Percentiles rank a stretch among this genome's conserved stretches.
phyloP scores from a whole-genome alignment of 2,113 vertebrate species.

The Tachysurus fulvidraco region DNA sequence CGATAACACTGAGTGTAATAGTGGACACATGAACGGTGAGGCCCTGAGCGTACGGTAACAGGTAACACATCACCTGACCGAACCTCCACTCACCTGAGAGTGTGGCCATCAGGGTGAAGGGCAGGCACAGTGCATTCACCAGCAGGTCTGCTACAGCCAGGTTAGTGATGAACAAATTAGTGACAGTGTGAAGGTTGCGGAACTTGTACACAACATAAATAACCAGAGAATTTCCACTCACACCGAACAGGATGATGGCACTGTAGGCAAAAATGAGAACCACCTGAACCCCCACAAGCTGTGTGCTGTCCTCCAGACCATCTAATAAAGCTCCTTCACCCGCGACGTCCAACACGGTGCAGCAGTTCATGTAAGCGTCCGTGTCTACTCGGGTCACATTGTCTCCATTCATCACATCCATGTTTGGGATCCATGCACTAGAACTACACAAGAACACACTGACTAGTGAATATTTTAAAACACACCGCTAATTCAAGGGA shows the following conservation, averaged over 20 bases:
- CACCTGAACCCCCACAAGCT: constrained; percentile 85
- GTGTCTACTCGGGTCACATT: constrained; percentile 35
- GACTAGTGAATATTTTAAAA: neutral
- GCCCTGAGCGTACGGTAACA: constrained; percentile 91
- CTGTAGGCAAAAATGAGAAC: constrained; percentile 91
- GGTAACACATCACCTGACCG: constrained; percentile 85
- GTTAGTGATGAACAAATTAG: constrained; percentile 96
- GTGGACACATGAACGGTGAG: constrained; percentile 93
- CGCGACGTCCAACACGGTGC: neutral
- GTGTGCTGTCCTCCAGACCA: constrained; percentile 85
- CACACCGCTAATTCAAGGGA: neutral
- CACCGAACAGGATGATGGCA: constrained; percentile 90
- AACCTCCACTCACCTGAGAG: constrained; percentile 91
- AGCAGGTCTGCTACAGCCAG: constrained; percentile 88
- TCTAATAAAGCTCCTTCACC: constrained; percentile 58
- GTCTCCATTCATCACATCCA: constrained; percentile 39
- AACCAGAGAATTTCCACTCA: constrained; percentile 90
- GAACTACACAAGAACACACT: neutral
- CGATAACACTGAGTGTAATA: constrained; percentile 90
- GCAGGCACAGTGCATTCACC: constrained; percentile 90
- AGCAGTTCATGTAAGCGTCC: constrained; percentile 25
- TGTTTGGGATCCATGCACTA: constrained; percentile 26
- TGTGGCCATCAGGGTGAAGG: constrained; percentile 92
- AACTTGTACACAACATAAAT: constrained; percentile 92
- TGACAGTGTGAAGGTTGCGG: constrained; percentile 90